A percentile compares a stretch with the other conserved stretches of the same genome.
These are phyloP conservation scores for Terrapene triunguis DNA, from an alignment of 2,113 vertebrate genomes.

Conservation along the genomic window DNA sequence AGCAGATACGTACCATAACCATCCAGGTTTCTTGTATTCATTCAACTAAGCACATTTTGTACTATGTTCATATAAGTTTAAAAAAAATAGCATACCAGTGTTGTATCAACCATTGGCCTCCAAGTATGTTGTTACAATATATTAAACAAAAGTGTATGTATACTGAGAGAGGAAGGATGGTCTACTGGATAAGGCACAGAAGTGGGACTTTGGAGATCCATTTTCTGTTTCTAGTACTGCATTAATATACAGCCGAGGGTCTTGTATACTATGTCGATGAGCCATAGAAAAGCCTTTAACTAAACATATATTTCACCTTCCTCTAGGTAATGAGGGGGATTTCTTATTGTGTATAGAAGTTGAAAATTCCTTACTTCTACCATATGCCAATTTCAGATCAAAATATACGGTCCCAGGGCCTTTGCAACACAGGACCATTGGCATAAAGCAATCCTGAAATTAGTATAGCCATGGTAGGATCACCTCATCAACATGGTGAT, in stretches of 20 bases:
- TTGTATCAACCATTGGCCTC: neutral
- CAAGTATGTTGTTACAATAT: neutral
- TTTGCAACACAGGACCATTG: neutral
- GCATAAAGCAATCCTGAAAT: neutral
- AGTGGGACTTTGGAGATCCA: neutral
- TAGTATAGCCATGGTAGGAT: neutral
- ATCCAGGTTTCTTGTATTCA: neutral
- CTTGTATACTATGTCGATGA: neutral
- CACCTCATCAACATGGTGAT: neutral
- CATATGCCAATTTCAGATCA: neutral
- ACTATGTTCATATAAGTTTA: neutral
- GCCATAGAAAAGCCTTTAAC: neutral
- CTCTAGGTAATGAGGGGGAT: neutral
- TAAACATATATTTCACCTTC: neutral
- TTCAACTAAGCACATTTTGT: neutral
- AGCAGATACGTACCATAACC: neutral
- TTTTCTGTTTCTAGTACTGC: neutral
- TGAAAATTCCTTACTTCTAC: neutral
- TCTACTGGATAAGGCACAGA: rapidly evolving
- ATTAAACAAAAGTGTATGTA: neutral
- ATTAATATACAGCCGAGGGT: neutral
- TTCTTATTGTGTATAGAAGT: neutral
- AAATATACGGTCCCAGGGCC: neutral
- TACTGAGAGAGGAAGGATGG: neutral
- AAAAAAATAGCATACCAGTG: neutral